Evolutionary conservation across 2,113 vertebrate genomes (phyloP), one percentile per base, ranked within the genome.

Genomic region (Dicrurus megarhynchus): DNA sequence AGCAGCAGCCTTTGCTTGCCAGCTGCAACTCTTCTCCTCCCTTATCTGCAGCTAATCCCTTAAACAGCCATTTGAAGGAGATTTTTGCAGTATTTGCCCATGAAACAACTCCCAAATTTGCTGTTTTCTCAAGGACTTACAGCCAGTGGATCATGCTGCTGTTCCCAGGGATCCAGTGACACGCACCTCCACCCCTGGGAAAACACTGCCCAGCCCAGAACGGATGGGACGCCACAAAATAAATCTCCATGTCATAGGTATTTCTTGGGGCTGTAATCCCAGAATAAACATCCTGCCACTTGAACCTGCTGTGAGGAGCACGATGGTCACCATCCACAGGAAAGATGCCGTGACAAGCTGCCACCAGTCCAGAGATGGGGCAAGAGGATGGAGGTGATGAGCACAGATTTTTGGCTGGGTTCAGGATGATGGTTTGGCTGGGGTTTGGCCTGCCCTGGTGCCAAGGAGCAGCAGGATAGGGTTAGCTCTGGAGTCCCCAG

Each of bases 191-290:
- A 37, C 27, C 89, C 78, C 81, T 59, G 94, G 77, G 88, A 95
- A 96, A 92, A 86, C 85, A 46, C 61, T 55, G 41, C 84, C 60
- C 78, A 87, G 73, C 88, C 68, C 88, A 88, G 37, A 84, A 70
- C 0, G 8, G 75, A 81, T 42, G 90, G 89, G 93, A 84, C 1
- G 1, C 70, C 22, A 26, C 89, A 85, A 91, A 82, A 79, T 93
- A 93, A 97, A 96, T 95, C 94, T 92, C 87, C 84, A 39, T 83
- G 92, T 71, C 14, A 0, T 60, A 80, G 85, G 78, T 85, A 69
- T 95, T 95, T 97, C 97, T 97, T 65, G 78, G 89, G 85, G 68
- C 87, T 93, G 44, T 98, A 98, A 98, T 98, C 94, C 95, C 77
- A 2, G 17, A 96, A 94, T 85, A 98, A 98, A 98, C 93, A 97